Conservation (phyloP, 2,113 vertebrate genomes). For the Rhinolophus ferrumequinum region DNA sequence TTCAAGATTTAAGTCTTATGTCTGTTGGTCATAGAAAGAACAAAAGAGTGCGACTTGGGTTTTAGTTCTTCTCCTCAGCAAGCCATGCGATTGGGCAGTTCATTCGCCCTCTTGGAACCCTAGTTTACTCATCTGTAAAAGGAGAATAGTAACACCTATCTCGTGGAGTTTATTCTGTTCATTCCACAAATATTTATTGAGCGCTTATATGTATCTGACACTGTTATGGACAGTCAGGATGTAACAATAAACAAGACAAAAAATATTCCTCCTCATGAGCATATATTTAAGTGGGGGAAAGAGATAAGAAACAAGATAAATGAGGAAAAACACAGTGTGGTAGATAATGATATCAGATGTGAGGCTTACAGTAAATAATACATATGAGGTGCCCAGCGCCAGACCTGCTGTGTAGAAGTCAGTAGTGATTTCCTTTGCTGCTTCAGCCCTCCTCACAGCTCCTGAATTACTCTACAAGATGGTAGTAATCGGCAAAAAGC, state of each 20-base stretch:
- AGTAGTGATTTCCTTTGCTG: slow-evolving; percentile 42
- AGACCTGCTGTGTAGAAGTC: background rate
- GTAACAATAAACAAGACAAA: background rate
- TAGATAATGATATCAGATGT: background rate
- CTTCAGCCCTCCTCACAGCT: background rate
- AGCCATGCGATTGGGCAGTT: background rate
- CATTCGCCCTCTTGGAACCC: background rate
- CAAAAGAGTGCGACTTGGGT: background rate
- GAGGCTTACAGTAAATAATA: background rate
- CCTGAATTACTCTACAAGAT: background rate
- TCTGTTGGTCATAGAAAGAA: background rate
- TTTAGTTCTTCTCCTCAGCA: background rate
- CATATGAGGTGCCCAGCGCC: background rate
- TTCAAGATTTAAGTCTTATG: background rate
- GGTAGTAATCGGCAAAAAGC: background rate
- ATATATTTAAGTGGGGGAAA: background rate
- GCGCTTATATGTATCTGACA: background rate
- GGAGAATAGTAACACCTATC: background rate
- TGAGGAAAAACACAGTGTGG: background rate
- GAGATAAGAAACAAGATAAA: slow-evolving; percentile 19
- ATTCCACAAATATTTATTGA: slow-evolving; percentile 17
- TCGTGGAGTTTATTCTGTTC: background rate
- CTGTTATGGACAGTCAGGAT: background rate
- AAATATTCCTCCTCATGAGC: background rate
- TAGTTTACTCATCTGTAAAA: background rate